Percentiles rank a stretch among this genome's conserved stretches.
Evolutionary conservation across 2,888 invertebrate species (phyloP).

Genomic region (Serripes groenlandicus): DNA sequence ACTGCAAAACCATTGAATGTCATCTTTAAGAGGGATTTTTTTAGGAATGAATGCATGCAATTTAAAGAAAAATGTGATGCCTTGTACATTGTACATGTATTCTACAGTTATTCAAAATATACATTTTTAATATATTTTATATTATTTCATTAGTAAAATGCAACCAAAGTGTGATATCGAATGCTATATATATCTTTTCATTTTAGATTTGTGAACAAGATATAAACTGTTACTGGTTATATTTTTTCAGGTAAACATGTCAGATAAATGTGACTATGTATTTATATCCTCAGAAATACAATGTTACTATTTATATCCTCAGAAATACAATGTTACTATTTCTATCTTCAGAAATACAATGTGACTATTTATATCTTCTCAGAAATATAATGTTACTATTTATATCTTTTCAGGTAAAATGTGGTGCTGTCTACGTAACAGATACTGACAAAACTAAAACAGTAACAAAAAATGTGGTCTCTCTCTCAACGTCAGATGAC

Average conservation of each 20-base stretch:
- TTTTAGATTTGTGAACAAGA: no score
- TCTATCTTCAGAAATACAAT: no score
- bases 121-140: no score
- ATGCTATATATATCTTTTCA: not conserved
- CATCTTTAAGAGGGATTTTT: not conserved
- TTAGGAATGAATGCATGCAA: not conserved
- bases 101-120: not conserved
- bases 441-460: conserved; percentile 67
- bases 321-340: no score
- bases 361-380: conserved; percentile 23
- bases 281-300: no score
- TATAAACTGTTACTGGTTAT: no score
- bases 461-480: conserved; percentile 69
- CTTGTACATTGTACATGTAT: not conserved
- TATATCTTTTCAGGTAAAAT: conserved; percentile 68
- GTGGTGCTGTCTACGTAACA: conserved; percentile 70
- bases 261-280: no score
- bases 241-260: no score
- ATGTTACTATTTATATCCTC: no score
- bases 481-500: conserved; percentile 51
- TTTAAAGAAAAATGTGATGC: not conserved
- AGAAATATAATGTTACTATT: no score
- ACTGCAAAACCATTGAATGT: no score
- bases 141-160: no score
- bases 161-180: not conserved